Percentiles rank a stretch among this genome's conserved stretches.
phyloP scores from a whole-genome alignment of 1,140 invertebrate genomes.

The Samia ricini region DNA sequence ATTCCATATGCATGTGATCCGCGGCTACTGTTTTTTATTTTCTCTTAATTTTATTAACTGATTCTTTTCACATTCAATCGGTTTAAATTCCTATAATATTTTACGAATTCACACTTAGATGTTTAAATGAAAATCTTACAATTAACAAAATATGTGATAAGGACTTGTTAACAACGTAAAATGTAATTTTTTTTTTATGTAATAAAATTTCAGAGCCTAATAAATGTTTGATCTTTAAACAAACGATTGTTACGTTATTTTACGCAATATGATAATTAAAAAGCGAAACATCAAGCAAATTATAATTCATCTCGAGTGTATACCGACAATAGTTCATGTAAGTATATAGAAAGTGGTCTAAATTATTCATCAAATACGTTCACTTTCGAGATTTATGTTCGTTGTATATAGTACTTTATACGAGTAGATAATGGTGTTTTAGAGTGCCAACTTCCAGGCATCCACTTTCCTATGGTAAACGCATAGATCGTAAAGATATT shows the following conservation, averaged over 20 bases:
- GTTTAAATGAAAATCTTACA: too few relatives aligned
- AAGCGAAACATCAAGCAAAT: conserved; percentile 5
- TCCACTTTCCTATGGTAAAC: too few relatives aligned
- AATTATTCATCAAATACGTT: conserved; percentile 5
- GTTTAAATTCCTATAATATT: too few relatives aligned
- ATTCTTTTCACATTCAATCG: too few relatives aligned
- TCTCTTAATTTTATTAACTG: too few relatives aligned
- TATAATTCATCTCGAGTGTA: conserved; percentile 1
- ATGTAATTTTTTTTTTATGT: too few relatives aligned
- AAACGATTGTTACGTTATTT: background rate
- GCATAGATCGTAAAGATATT: too few relatives aligned
- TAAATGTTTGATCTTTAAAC: background rate
- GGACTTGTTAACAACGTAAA: too few relatives aligned
- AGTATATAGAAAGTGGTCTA: background rate
- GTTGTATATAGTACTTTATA: background rate
- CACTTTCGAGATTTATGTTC: background rate
- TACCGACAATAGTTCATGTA: background rate
- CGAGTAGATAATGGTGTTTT: background rate
- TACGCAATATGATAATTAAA: conserved; percentile 1
- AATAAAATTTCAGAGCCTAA: background rate
- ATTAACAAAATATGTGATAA: too few relatives aligned
- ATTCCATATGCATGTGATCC: too few relatives aligned
- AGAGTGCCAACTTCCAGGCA: background rate
- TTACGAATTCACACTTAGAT: too few relatives aligned
- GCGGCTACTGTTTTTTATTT: too few relatives aligned